Conservation (phyloP, 2,888 invertebrate species). For the Melolontha melolontha region DNA sequence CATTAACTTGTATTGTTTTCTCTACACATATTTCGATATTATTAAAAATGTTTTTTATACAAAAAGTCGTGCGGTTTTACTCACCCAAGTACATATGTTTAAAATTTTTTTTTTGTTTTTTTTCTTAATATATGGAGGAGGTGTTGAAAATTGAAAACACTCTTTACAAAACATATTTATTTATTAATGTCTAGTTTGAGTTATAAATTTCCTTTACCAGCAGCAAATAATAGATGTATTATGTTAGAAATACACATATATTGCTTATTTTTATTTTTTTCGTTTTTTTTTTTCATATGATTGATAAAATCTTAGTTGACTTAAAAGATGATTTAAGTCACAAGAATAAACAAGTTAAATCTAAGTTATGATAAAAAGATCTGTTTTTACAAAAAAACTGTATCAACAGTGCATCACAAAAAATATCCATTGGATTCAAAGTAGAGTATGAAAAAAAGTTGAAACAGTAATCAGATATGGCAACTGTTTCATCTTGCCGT, state of each 20-base stretch:
- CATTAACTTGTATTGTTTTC: no score
- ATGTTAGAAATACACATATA: conserved; percentile 40
- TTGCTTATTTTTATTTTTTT: conserved; percentile 28
- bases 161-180: conserved; percentile 34
- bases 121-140: no score
- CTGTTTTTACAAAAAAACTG: conserved; percentile 24
- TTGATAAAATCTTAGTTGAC: conserved; percentile 38
- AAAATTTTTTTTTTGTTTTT: no score
- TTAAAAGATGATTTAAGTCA: conserved; percentile 42
- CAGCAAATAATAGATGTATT: conserved; percentile 43
- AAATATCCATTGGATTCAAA: background rate
- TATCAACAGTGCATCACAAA: conserved; percentile 37
- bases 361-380: conserved; percentile 19
- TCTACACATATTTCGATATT: no score
- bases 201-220: conserved; percentile 36
- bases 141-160: background rate
- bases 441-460: background rate
- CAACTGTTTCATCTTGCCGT: no score
- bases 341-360: conserved; percentile 33
- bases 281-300: conserved; percentile 1
- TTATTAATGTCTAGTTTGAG: conserved; percentile 32
- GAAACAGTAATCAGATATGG: no score
- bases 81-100: no score
- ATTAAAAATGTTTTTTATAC: no score
- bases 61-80: no score